Evolutionary conservation across 2,797 vertebrate genomes (phyloP).

Genomic region (Cossypha polioptera): DNA sequence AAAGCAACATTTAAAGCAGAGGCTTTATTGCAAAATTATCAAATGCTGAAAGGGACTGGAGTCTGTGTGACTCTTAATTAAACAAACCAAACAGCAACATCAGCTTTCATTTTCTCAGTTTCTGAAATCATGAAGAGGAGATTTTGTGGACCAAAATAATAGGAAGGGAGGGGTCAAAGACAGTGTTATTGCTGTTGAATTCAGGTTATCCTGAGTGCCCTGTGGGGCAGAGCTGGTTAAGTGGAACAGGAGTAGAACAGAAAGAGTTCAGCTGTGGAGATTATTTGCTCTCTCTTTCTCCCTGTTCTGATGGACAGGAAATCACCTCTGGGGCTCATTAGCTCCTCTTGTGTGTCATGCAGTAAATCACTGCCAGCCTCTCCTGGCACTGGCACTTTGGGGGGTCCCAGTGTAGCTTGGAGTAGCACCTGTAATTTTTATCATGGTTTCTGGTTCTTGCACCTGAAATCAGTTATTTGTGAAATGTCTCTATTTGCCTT

Average conservation of each 20-base stretch:
- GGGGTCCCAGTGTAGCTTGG: background rate
- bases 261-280: background rate
- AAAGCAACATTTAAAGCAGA: background rate
- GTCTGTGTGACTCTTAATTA: background rate
- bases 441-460: background rate
- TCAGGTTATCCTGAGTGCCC: background rate
- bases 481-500: background rate
- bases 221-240: rapidly evolving
- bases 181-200: background rate
- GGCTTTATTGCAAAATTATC: background rate
- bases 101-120: background rate
- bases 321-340: background rate
- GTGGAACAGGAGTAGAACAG: background rate
- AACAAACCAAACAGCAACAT: background rate
- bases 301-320: background rate
- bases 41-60: background rate
- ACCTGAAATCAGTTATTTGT: background rate
- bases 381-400: background rate
- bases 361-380: background rate
- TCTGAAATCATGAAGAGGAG: background rate
- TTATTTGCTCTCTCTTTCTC: background rate
- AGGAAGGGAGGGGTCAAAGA: background rate
- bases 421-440: background rate
- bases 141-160: background rate
- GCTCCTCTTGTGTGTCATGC: background rate